Base-by-base conservation (phyloP, 2,113 vertebrate genomes). In the Odocoileus hemionus region DNA sequence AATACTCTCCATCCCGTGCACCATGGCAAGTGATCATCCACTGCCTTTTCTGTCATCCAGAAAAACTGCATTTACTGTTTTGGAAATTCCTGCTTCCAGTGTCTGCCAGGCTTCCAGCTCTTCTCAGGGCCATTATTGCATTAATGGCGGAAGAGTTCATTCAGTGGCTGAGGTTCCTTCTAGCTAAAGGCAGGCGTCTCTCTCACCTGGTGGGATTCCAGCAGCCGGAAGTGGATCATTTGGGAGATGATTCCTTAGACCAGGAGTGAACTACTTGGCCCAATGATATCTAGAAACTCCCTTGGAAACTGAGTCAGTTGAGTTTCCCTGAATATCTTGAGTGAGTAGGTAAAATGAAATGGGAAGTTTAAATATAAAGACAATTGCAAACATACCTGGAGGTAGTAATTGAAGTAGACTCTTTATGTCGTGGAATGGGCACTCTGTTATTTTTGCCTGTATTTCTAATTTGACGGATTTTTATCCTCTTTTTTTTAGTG, bases 381-480 rank as follows among this genome's bases (percentile, higher is more conserved):
- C 4, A 83, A n/a, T 64, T 91, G 39, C 94, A 96, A 79, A 79
- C 5, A 52, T 89, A 80, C 74, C 90, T 91, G 9, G 85, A 94
- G 43, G 88, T 28, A 86, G 52, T 76, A 85, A 54, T 96, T 94
- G 39, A 96, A 94, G 86, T 87, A n/a, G 3, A 11, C 0, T 83
- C 0, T 91, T 97, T 91, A 52, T 89, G 78, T n/a, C 57, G 83
- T 33, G 82, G 52, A 97, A 55, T 85, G 25, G 26, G 3, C 94
- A 95, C 57, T 94, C 89, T 94, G 64, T 89, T 95, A 82, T 54
- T 83, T 96, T 98, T 95, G 96, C 91, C 89, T 97, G 5, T 96
- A 55, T 95, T 86, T 94, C 95, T 78, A 91, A 54, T 95, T 94
- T 96, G 93, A 95, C 96, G 67, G 57, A 30, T 93, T 88, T 55